Conservation (phyloP, 2,888 invertebrate genomes). For the Drosophila acutilabella region DNA sequence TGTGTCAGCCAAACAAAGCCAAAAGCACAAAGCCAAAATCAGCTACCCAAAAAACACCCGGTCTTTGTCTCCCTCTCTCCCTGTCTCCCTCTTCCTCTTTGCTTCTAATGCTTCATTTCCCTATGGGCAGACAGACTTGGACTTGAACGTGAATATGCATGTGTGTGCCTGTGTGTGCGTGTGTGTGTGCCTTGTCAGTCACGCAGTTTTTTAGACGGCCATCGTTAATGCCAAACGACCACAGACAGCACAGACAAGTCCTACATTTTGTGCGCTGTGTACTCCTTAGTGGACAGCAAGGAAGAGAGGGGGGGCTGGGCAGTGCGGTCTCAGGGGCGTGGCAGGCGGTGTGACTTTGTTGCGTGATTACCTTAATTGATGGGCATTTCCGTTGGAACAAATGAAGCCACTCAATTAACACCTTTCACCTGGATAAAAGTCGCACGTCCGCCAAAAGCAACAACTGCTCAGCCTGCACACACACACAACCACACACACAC, state of each 20-base stretch:
- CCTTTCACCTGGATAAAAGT: conserved; percentile 77
- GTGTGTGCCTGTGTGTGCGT: conserved; percentile 16
- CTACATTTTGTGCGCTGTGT: conserved; percentile 27
- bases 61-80: background rate
- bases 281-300: background rate
- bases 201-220: conserved; percentile 79
- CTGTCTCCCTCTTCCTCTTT: background rate
- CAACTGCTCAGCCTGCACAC: conserved; percentile 21
- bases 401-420: conserved; percentile 82
- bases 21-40: conserved; percentile 59
- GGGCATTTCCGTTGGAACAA: conserved; percentile 79
- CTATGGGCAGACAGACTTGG: conserved; percentile 21
- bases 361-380: conserved; percentile 81
- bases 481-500: conserved; percentile 10
- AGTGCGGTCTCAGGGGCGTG: conserved; percentile 53
- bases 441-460: conserved; percentile 57
- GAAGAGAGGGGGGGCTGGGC: background rate
- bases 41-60: conserved; percentile 5
- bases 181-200: conserved; percentile 72
- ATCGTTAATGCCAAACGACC: conserved; percentile 69
- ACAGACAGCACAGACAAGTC: conserved; percentile 47
- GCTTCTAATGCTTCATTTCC: background rate
- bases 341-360: conserved; percentile 76
- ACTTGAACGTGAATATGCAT: conserved; percentile 39
- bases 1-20: conserved; percentile 72